Conservation (phyloP, 2,888 invertebrate species). For the Rosalia funebris region DNA sequence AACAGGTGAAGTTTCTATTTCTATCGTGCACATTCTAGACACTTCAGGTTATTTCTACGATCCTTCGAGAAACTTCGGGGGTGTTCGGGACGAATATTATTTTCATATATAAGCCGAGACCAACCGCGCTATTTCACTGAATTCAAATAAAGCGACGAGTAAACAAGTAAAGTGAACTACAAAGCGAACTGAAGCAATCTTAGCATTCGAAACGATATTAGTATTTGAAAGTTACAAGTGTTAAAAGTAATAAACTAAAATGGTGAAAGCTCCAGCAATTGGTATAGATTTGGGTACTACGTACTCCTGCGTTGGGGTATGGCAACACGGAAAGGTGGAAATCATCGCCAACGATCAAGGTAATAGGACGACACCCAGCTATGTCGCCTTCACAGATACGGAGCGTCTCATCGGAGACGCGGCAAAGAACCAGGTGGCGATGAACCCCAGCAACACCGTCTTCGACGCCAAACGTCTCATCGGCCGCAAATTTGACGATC, state of each 20-base stretch:
- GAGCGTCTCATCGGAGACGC: conserved; percentile 77
- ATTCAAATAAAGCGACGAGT: not conserved
- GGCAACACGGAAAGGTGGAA: conserved; percentile 84
- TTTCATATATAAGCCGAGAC: conserved; percentile 10
- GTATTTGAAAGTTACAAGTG: not conserved
- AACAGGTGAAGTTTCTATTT: no score
- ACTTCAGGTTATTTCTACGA: not conserved
- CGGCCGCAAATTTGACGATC: conserved; percentile 81
- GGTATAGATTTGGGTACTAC: conserved; percentile 90
- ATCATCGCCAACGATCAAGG: conserved; percentile 88
- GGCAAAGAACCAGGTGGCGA: conserved; percentile 77
- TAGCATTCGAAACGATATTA: not conserved
- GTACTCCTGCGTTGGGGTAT: conserved; percentile 86
- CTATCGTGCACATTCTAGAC: conserved; percentile 10
- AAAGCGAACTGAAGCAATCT: not conserved
- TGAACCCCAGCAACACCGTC: conserved; percentile 80
- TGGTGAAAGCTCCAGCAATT: conserved; percentile 68
- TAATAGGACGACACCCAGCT: conserved; percentile 85
- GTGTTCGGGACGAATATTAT: conserved; percentile 1
- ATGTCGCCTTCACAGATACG: conserved; percentile 78
- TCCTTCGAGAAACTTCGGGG: conserved; percentile 8
- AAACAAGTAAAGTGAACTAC: conserved; percentile 2
- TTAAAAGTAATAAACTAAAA: conserved; percentile 32
- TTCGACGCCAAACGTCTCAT: conserved; percentile 80
- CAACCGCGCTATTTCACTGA: not conserved